Evolutionary conservation across 1,140 invertebrate species (phyloP).

Genomic region (Anoplophora glabripennis): DNA sequence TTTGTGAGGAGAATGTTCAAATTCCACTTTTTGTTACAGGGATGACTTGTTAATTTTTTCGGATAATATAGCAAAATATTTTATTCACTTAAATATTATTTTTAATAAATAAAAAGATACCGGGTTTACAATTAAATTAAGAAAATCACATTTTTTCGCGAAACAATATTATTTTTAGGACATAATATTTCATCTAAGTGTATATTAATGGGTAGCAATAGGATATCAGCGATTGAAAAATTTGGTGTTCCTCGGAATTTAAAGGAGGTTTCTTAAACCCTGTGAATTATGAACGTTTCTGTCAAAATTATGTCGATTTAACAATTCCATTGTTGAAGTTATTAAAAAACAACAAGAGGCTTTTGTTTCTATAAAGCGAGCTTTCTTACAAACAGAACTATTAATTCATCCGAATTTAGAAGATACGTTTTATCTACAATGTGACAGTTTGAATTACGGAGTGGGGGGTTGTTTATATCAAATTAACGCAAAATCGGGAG

Average conservation of each 20-base stretch:
- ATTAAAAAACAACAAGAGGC: background rate
- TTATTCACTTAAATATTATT: background rate
- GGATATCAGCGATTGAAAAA: too few relatives aligned
- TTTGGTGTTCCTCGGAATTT: too few relatives aligned
- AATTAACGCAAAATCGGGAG: background rate
- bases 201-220: background rate
- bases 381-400: background rate
- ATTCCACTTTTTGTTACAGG: background rate
- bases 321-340: background rate
- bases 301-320: background rate
- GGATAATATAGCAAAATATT: too few relatives aligned
- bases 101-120: background rate
- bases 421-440: background rate
- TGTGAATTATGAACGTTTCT: conserved; percentile 3
- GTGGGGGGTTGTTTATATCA: conserved; percentile 2
- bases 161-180: background rate
- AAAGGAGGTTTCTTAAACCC: background rate
- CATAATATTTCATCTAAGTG: background rate
- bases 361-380: background rate
- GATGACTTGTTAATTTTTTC: conserved; percentile 14
- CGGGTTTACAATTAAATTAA: too few relatives aligned
- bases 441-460: background rate
- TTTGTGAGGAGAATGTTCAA: background rate
- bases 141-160: background rate
- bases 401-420: background rate